Evolutionary conservation across 1,140 invertebrate species (phyloP), one percentile per base, ranked within the genome.

Genomic region (Akabosia matsudoensis): DNA sequence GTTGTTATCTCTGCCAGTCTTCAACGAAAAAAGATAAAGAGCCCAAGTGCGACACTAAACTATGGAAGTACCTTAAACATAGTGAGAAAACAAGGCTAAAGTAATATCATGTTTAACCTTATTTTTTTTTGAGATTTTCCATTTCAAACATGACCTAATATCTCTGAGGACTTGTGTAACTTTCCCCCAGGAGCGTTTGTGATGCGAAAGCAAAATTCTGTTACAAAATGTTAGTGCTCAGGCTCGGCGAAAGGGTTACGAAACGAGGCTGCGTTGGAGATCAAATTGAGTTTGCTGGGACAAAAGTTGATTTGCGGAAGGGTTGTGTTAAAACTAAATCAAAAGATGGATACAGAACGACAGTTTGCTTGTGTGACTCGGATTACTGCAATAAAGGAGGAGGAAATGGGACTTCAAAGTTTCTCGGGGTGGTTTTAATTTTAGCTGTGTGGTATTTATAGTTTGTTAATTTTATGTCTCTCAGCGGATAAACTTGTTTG

Each of bases 1-100:
- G 16, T 14, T 71, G 56, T 37, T 67, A 71, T 24, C 74, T 73
- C 14, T 74, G 73, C 26, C 24, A 64, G 28, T 54, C 37, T 26
- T 26, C 54, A 18, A 54, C 73, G 10, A 56, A 24, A 4, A 24
- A 45, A 26, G 73, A 74, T 28, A 64, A 64, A 10, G 73, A 74
- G 18, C 73, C 73, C 14, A 56, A 22, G 26, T 74, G 73, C 28
- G 73, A 61, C 24, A 16, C 26, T 28, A 24, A 18, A 1, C 13
- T 61, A 16, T 74, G 45, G 45, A 74, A 74, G n/a, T 74, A 56
- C 24, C 37, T 74, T 26, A 31, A n/a, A 18, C 45, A 26, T 22
- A 61, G 45, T 56, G 73, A 74, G 18, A 74, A 33, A 31, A 22
- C 54, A 22, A 7, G 54, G n/a, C 10, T 56, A 3, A 56, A 22